phyloP scores from a whole-genome alignment of 2,113 vertebrate genomes.

The Aramus guarauna region DNA sequence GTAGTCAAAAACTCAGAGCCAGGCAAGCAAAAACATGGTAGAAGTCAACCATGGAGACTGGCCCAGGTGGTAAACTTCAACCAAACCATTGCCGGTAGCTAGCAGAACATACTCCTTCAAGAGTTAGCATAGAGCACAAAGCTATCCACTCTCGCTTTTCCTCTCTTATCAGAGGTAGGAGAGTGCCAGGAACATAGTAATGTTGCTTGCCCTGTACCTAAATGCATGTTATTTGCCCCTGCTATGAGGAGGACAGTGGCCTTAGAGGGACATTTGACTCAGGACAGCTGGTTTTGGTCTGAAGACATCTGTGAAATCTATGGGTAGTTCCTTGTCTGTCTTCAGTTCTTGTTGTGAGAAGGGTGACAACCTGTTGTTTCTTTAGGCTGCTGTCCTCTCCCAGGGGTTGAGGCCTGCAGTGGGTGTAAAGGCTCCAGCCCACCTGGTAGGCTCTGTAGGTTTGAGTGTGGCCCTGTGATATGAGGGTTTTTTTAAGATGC shows the following conservation, averaged over 20 bases:
- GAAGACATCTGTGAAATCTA: background rate
- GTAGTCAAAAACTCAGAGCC: background rate
- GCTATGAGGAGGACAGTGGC: background rate
- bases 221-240: background rate
- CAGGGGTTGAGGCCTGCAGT: background rate
- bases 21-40: background rate
- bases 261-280: background rate
- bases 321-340: background rate
- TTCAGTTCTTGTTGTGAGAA: background rate
- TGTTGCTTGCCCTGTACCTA: background rate
- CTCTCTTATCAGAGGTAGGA: background rate
- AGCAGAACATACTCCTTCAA: background rate
- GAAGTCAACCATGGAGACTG: background rate
- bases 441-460: background rate
- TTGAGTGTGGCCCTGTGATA: background rate
- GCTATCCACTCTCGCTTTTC: background rate
- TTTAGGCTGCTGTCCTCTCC: background rate
- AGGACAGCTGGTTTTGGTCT: background rate
- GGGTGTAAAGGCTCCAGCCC: background rate
- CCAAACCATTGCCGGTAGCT: background rate
- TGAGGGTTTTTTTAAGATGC: accelerated
- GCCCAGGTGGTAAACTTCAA: background rate
- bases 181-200: accelerated
- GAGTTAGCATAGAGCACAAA: background rate
- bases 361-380: background rate